Conservation (phyloP, 2,888 invertebrate species). For the Plusia festucae region DNA sequence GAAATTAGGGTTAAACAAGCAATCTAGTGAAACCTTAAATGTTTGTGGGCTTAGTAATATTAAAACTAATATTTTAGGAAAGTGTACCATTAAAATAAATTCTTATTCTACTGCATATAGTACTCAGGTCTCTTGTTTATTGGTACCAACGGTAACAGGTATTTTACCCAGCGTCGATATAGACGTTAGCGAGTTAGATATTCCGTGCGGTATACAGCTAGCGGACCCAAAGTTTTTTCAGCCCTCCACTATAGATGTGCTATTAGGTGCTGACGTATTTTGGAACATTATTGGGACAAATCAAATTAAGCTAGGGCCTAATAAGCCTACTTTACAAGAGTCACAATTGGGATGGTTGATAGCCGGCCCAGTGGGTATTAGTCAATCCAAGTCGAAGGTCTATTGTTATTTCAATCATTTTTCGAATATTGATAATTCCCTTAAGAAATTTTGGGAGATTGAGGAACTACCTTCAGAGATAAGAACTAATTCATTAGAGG, state of each 20-base stretch:
- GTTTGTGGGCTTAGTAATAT: conserved; percentile 20
- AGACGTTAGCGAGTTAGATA: conserved; percentile 5
- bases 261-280: conserved; percentile 17
- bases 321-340: conserved; percentile 2
- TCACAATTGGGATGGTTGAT: conserved; percentile 4
- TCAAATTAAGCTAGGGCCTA: conserved; percentile 4
- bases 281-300: neutral
- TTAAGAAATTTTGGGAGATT: conserved; percentile 10
- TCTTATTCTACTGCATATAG: conserved; percentile 13
- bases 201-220: conserved; percentile 17
- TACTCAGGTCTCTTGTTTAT: conserved; percentile 7
- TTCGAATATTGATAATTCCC: conserved; percentile 1
- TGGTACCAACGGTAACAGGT: conserved; percentile 20
- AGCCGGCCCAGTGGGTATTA: conserved; percentile 2
- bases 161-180: conserved; percentile 17
- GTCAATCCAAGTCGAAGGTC: conserved; percentile 4
- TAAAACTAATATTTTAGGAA: conserved; percentile 30
- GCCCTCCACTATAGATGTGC: conserved; percentile 21
- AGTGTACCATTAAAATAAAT: conserved; percentile 15
- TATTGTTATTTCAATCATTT: conserved; percentile 4
- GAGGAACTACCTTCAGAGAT: neutral
- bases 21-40: conserved; percentile 20
- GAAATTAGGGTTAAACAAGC: conserved; percentile 22
- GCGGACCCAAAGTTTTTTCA: conserved; percentile 36
- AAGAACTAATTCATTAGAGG: conserved; percentile 1